phyloP scores from a whole-genome alignment of 1,140 invertebrate genomes.

The Popillia japonica region DNA sequence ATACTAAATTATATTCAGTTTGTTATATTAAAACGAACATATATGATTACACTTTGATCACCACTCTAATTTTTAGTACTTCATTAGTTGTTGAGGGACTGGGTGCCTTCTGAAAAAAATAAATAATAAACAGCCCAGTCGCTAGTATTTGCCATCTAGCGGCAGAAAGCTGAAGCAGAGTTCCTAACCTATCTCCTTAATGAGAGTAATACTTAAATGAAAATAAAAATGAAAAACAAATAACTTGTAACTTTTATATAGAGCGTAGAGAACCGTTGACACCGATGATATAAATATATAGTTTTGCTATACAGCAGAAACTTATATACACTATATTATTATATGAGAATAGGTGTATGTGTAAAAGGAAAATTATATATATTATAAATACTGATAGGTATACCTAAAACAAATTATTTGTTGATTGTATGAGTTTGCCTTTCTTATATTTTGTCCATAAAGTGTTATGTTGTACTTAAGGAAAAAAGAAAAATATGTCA shows the following conservation, averaged over 20 bases:
- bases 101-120: conserved; percentile 58
- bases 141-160: conserved; percentile 43
- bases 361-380: conserved; percentile 48
- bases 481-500: conserved; percentile 32
- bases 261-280: conserved; percentile 55
- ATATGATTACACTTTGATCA: conserved; percentile 6
- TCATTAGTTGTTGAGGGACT: conserved; percentile 57
- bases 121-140: conserved; percentile 50
- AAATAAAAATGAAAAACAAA: conserved; percentile 47
- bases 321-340: conserved; percentile 55
- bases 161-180: conserved; percentile 55
- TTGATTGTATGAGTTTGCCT: conserved; percentile 25
- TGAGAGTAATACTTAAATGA: conserved; percentile 50
- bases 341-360: conserved; percentile 54
- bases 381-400: conserved; percentile 50
- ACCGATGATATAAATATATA: conserved; percentile 54
- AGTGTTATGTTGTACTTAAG: conserved; percentile 41
- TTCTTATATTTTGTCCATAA: conserved; percentile 29
- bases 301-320: conserved; percentile 57
- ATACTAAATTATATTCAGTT: conserved; percentile 46
- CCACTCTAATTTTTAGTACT: conserved; percentile 13
- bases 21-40: background rate
- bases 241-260: conserved; percentile 58
- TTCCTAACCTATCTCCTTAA: conserved; percentile 58
- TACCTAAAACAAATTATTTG: conserved; percentile 47